These are phyloP conservation scores for Lagodon rhomboides DNA, from an alignment of 2,797 vertebrate species.

Conservation along the genomic window DNA sequence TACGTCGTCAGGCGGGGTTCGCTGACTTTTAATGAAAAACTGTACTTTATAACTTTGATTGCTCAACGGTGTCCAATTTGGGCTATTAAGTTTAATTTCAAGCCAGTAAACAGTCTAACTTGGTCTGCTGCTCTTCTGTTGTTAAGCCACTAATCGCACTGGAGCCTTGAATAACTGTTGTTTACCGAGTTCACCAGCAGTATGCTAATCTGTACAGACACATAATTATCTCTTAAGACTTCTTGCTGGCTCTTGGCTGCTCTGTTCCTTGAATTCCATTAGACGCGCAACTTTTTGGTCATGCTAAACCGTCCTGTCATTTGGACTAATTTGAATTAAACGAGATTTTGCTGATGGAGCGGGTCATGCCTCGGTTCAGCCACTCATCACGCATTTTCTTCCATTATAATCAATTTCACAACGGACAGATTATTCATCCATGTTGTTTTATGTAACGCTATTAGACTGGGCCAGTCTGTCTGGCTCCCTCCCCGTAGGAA, in stretches of 20 bases:
- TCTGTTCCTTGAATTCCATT: conserved; percentile 52
- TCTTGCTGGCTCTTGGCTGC: conserved; percentile 38
- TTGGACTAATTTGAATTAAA: conserved; percentile 67
- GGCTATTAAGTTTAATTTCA: conserved; percentile 60
- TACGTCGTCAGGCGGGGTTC: conserved; percentile 11
- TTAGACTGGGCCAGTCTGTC: conserved; percentile 36
- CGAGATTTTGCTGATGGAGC: conserved; percentile 64
- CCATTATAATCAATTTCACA: conserved; percentile 46
- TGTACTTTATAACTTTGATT: conserved; percentile 41
- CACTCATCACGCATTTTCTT: conserved; percentile 54
- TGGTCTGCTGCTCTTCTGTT: conserved; percentile 55
- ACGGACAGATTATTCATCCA: conserved; percentile 48
- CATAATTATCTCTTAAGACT: conserved; percentile 67
- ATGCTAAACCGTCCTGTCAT: conserved; percentile 62
- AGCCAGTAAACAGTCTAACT: conserved; percentile 51
- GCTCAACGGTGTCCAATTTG: conserved; percentile 54
- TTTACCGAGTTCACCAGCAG: conserved; percentile 70
- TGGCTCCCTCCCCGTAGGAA: conserved; percentile 29
- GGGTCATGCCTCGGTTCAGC: conserved; percentile 53
- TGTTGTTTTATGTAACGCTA: conserved; percentile 43
- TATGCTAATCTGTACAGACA: conserved; percentile 70
- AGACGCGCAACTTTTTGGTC: conserved; percentile 55
- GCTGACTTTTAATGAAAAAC: conserved; percentile 43
- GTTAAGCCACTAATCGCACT: conserved; percentile 67
- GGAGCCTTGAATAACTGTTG: conserved; percentile 65